Evolutionary conservation across 1,140 invertebrate genomes (phyloP), one percentile per base, ranked within the genome.

Genomic region (Atta colombica): DNA sequence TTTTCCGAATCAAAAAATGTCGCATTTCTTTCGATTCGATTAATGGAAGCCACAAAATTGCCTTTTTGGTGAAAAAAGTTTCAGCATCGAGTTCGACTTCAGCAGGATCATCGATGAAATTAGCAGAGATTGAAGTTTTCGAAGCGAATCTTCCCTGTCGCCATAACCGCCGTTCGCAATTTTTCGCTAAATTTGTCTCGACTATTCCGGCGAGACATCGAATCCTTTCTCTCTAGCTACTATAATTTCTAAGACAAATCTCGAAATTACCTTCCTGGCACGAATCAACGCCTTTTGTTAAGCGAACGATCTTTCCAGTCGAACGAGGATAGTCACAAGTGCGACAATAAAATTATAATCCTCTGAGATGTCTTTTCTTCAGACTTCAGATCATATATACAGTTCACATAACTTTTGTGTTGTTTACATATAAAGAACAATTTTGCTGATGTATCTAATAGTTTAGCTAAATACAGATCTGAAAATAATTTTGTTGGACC

Each of bases 181-280:
- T 84, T 84, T 84, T 84, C 80, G 80, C 69, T 84, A 84, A 84
- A 84, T 84, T 84, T 84, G 55, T 75, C 69, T 12, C 80, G 45
- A 35, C 55, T 51, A 63, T 84, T 84, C 8, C 58, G 58, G 28
- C 16, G 45, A 74, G 71, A 60, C 78, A 25, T 25, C 35, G 16
- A 71, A 81, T 81, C 66, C 55, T 61, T 82, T 31, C 18, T 35
- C 49, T 35, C n/a, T 25, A 12, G 25, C 39, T n/a, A 31, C n/a
- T 21, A 45, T 63, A 75, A 75, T 75, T 63, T 75, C 80, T 51
- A 71, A 75, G 55, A 75, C 69, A 75, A 75, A 61, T 49, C 69
- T 84, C 25, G 28, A 84, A 84, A 84, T 84, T 82, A 82, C 68
- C 25, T 84, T 31, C 55, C 25, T n/a, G 55, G 55, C 80, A 21